Evolutionary conservation across 2,797 vertebrate species (phyloP), one percentile per base, ranked within the genome.

Genomic region (Phrynocephalus forsythii): DNA sequence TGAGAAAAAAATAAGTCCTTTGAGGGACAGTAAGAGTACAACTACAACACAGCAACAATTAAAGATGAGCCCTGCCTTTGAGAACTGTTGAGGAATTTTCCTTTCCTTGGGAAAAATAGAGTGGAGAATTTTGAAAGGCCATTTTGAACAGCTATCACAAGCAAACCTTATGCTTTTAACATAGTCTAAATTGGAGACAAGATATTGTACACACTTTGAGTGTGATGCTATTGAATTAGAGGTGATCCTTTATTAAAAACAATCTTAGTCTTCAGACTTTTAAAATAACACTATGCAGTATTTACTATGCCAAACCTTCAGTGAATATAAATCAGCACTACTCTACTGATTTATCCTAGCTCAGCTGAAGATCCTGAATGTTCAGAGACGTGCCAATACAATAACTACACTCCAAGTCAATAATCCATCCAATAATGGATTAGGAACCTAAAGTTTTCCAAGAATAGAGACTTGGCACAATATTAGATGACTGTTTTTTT

Each of bases 201-300:
- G 13, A 56, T 56, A 56, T 13, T 13, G 13, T 44, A 44, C 7
- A 66, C 82, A 8, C 84, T 66, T 56, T 88, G 82, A 72, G 76
- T 33, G 1, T 84, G 79, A 84, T 79, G 66, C 73, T 52, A 72
- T 73, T 79, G 79, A 15, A 83, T 33, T 33, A 66, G 4, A 5
- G 50, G 68, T n/a, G 28, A 8, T 38, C 60, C 30, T 71, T 22
- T 84, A n/a, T 48, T 88, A 84, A 88, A 88, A 79, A 72, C 44
- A 63, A 16, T 73, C 79, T 33, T 56, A 73, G 1, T 66, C 28
- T 83, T 60, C 10, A 13, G 13, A 44, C 15, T 88, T 48, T 38
- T 79, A 1, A 79, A 79, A 73, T 33, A 73, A 28, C 33, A 84
- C 52, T 80, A 13, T 73, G 48, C 28, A 72, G 71, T 79, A 80